Evolutionary conservation across 2,888 invertebrate species (phyloP), one percentile per base, ranked within the genome.

Genomic region (Aradus depressus): DNA sequence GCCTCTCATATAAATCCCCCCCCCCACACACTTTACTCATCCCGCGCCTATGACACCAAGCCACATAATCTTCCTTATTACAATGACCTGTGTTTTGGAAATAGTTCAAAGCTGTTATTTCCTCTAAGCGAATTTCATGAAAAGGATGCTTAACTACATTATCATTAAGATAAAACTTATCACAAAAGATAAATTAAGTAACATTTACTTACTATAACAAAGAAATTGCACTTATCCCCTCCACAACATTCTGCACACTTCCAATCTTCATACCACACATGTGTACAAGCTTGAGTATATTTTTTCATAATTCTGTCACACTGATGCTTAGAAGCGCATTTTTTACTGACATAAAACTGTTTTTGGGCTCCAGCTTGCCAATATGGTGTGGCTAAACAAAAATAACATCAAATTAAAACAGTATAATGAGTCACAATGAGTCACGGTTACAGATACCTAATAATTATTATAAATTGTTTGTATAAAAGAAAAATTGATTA

Each of bases 191-290:
- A n/a, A n/a, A n/a, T n/a, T n/a, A n/a, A n/a, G n/a, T n/a, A n/a
- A n/a, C n/a, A n/a, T n/a, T 4, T 12, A 47, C 47, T 47, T 26
- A 95, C 93, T 66, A 95, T 88, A 44, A 91, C 80, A 67, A 81
- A 96, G 67, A 88, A 95, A 68, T 96, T 96, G 69, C 95, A 96
- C 49, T 89, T 77, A 68, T 96, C 95, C 44, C 95, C 95, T 64
- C 84, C 84, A 65, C 96, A 96, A 68, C 95, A 96, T 66, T 95
- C 92, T 0, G 88, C 84, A 69, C 95, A 96, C 58, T 83, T 81
- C 96, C 95, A 96, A 69, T 96, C 95, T 64, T 90, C 84, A 64
- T 93, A 96, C 92, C 89, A 89, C 61, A 92, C 87, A 63, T 89
- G 81, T 1, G 89, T 86, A 63, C 92, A 93, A 53, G 80, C 74